Conservation (phyloP, 2,888 invertebrate genomes). For the Ptilodon capucinus region DNA sequence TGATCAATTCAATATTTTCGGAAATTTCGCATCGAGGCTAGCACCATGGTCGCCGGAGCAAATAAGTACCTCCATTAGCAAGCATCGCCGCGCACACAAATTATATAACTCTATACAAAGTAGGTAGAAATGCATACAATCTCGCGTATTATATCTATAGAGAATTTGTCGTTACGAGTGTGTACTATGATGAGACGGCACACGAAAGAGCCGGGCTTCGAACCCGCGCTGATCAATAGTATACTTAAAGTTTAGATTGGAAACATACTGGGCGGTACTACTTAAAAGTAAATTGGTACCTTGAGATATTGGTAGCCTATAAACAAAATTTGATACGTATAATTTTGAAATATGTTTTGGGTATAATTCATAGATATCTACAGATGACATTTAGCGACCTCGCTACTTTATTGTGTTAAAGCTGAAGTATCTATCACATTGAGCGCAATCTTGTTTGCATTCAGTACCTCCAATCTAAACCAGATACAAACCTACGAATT, state of each 20-base stretch:
- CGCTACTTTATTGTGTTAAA: too few species aligned
- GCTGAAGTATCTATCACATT: too few species aligned
- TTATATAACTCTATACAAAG: constrained; percentile 15
- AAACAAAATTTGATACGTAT: too few species aligned
- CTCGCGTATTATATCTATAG: constrained; percentile 17
- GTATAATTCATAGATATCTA: too few species aligned
- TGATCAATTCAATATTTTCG: not conserved
- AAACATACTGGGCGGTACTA: not conserved
- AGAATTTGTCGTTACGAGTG: constrained; percentile 17
- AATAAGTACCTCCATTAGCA: not conserved
- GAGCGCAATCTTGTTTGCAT: not conserved
- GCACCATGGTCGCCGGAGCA: not conserved
- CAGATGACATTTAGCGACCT: too few species aligned
- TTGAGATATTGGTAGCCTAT: too few species aligned
- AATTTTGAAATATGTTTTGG: too few species aligned
- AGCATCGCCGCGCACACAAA: not conserved
- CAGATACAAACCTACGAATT: constrained; percentile 3
- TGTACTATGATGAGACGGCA: constrained; percentile 22
- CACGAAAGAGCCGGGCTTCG: constrained; percentile 11
- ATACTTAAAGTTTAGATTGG: constrained; percentile 1
- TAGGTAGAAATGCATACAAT: constrained; percentile 37
- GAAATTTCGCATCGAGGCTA: not conserved
- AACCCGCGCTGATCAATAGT: constrained; percentile 1
- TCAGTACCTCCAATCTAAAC: not conserved
- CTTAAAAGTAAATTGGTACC: too few species aligned